phyloP scores from a whole-genome alignment of 2,888 invertebrate species.

The Nemotelus pantherinus region DNA sequence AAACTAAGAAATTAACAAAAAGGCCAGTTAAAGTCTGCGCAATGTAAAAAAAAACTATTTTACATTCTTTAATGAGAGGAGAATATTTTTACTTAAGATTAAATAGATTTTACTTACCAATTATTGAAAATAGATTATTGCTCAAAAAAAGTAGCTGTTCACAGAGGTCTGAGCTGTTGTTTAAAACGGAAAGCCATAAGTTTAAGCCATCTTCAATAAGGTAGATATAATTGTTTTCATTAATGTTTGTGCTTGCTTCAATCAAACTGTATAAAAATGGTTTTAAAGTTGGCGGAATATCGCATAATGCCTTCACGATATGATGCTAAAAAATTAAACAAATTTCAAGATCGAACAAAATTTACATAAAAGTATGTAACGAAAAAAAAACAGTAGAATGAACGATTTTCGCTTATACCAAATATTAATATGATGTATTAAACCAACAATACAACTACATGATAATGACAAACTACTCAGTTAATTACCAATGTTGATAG shows the following conservation, averaged over 20 bases:
- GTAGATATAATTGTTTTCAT: conserved; percentile 85
- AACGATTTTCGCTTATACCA: too few species aligned
- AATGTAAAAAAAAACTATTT: too few species aligned
- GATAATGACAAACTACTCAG: too few species aligned
- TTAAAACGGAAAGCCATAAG: conserved; percentile 86
- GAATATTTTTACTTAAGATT: too few species aligned
- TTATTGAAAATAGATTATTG: conserved; percentile 76
- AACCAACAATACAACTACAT: too few species aligned
- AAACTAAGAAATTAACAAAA: too few species aligned
- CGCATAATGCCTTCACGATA: conserved; percentile 78
- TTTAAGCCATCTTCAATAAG: conserved; percentile 91
- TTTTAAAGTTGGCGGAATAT: conserved; percentile 69
- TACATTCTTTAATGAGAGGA: too few species aligned
- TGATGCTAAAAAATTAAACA: conserved; percentile 58
- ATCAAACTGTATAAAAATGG: conserved; percentile 76
- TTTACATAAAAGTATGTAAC: conserved; percentile 55
- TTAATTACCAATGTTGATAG: conserved; percentile 78
- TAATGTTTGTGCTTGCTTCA: conserved; percentile 78
- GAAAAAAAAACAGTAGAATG: too few species aligned
- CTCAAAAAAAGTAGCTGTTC: conserved; percentile 77
- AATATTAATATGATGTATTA: too few species aligned
- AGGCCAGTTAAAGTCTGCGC: too few species aligned
- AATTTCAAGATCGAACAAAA: conserved; percentile 53
- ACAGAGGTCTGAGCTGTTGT: conserved; percentile 75
- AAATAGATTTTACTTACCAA: conserved; percentile 67